Evolutionary conservation across 2,797 vertebrate genomes (phyloP).

Genomic region (Thunnus albacares): DNA sequence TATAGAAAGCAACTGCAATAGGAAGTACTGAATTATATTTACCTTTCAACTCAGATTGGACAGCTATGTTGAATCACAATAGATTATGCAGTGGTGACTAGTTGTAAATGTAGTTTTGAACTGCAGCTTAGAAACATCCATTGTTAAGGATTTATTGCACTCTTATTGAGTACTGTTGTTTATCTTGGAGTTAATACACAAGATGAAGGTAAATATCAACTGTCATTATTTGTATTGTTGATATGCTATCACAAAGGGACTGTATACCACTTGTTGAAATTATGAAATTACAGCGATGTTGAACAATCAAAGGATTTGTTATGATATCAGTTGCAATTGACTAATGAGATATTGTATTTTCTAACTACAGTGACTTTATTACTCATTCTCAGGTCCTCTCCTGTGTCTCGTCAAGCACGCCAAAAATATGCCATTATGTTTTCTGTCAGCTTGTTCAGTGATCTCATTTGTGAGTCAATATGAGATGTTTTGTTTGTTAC

Average conservation of each 20-base stretch:
- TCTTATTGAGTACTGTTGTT: constrained; percentile 35
- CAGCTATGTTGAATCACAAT: constrained; percentile 12
- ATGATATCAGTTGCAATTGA: constrained; percentile 37
- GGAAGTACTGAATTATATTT: constrained; percentile 30
- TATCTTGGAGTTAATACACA: constrained; percentile 35
- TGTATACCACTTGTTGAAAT: constrained; percentile 68
- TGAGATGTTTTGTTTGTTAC: constrained; percentile 1
- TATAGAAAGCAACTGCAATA: constrained; percentile 49
- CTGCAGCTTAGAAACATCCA: constrained; percentile 33
- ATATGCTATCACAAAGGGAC: constrained; percentile 65
- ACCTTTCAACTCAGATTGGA: constrained; percentile 31
- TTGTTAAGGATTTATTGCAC: constrained; percentile 36
- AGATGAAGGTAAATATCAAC: constrained; percentile 37
- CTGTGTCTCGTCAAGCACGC: constrained; percentile 64
- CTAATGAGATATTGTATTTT: constrained; percentile 44
- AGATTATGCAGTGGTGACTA: constrained; percentile 15
- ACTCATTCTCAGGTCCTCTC: constrained; percentile 78
- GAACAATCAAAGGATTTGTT: constrained; percentile 65
- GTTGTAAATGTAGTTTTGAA: constrained; percentile 60
- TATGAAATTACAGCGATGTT: constrained; percentile 46
- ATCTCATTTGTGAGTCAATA: constrained; percentile 17
- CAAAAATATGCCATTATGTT: constrained; percentile 66
- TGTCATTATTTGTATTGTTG: constrained; percentile 42
- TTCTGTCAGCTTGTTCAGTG: constrained; percentile 35
- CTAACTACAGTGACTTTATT: constrained; percentile 53